Evolutionary conservation across 2,888 invertebrate genomes (phyloP).

Genomic region (Dendrolimus houi): DNA sequence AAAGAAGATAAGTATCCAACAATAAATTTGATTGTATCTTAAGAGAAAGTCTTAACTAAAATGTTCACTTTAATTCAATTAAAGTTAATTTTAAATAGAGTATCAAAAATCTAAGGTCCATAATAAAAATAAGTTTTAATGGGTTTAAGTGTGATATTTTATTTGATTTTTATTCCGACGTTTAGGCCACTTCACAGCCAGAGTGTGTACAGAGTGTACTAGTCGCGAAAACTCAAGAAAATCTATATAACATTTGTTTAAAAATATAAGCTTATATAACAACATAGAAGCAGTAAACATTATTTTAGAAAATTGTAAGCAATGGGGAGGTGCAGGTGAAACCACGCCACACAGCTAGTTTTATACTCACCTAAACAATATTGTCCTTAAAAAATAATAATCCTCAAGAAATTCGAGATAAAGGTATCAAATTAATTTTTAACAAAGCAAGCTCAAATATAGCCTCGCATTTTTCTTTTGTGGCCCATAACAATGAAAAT

Average conservation of each 20-base stretch:
- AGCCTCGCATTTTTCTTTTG: slow-evolving; percentile 65
- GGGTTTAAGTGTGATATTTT: too few species aligned
- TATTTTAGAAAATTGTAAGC: too few species aligned
- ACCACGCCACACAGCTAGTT: slow-evolving; percentile 10
- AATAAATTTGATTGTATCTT: too few species aligned
- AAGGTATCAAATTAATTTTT: slow-evolving; percentile 74
- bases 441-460: slow-evolving; percentile 60
- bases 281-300: too few species aligned
- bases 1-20: too few species aligned
- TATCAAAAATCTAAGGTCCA: background rate
- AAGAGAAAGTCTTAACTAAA: too few species aligned
- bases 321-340: too few species aligned
- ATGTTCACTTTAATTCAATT: too few species aligned
- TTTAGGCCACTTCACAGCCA: too few species aligned
- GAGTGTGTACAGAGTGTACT: too few species aligned
- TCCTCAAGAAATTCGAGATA: slow-evolving; percentile 54
- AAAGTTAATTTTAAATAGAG: too few species aligned
- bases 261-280: background rate
- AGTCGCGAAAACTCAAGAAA: background rate
- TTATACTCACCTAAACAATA: slow-evolving; percentile 13
- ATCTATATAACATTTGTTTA: background rate
- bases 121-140: background rate
- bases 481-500: slow-evolving; percentile 68
- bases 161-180: too few species aligned
- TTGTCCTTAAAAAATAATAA: slow-evolving; percentile 23